phyloP scores from a whole-genome alignment of 2,888 invertebrate species.

The Augochlorella aurata region DNA sequence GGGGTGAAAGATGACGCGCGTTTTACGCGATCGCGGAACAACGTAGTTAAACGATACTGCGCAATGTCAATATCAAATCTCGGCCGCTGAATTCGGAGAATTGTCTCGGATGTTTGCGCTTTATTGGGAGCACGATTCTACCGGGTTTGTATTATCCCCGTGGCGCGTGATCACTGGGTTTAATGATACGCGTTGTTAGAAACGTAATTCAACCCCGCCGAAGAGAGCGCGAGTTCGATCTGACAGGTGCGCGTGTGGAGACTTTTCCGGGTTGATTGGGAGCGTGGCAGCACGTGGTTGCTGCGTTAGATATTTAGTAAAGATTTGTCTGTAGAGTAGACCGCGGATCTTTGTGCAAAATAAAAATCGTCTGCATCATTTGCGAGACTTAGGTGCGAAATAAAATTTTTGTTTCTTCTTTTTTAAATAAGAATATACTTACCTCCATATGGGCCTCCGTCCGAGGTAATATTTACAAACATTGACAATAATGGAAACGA shows the following conservation, averaged over 20 bases:
- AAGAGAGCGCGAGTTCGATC: not conserved
- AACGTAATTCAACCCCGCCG: not conserved
- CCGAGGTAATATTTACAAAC: too few species aligned
- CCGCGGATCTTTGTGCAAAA: too few species aligned
- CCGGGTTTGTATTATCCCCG: not conserved
- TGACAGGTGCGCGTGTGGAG: not conserved
- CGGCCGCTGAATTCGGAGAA: not conserved
- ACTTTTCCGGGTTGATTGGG: not conserved
- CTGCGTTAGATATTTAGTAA: not conserved
- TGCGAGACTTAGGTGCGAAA: too few species aligned
- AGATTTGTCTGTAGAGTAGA: too few species aligned
- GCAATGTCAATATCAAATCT: conserved; percentile 6
- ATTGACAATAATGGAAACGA: too few species aligned
- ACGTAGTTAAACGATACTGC: conserved; percentile 4
- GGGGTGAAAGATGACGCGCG: conserved; percentile 64
- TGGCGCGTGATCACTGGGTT: not conserved
- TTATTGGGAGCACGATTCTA: not conserved
- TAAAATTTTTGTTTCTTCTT: too few species aligned
- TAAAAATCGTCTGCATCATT: too few species aligned
- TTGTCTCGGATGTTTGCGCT: conserved; percentile 2
- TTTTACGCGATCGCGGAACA: conserved; percentile 52
- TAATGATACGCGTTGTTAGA: conserved; percentile 1
- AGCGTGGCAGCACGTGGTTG: not conserved
- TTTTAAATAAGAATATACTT: too few species aligned
- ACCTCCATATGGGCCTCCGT: too few species aligned